Percentiles rank a stretch among this genome's conserved stretches.
Conservation (phyloP, 2,888 invertebrate genomes). For the Drosophila barbarae region DNA sequence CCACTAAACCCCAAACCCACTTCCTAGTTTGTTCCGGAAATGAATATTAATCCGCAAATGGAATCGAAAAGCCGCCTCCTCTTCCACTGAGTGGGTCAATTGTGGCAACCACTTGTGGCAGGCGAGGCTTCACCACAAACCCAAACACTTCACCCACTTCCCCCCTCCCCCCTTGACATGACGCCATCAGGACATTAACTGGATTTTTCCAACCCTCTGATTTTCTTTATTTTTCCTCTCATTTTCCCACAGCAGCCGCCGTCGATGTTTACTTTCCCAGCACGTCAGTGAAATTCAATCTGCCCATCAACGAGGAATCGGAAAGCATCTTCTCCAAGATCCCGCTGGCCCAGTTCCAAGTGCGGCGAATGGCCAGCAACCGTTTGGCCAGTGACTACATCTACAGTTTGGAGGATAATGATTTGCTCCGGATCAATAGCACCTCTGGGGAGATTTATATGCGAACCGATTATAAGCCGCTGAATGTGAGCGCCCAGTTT, state of each 20-base stretch:
- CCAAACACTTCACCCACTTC: constrained; percentile 16
- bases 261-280: constrained; percentile 78
- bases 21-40: neutral
- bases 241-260: constrained; percentile 53
- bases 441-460: constrained; percentile 77
- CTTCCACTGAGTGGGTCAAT: constrained; percentile 26
- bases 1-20: neutral
- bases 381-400: constrained; percentile 67
- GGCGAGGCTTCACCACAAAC: neutral
- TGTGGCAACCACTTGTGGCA: constrained; percentile 51
- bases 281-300: constrained; percentile 75
- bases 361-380: constrained; percentile 68
- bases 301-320: constrained; percentile 77
- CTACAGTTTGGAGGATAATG: constrained; percentile 75
- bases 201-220: constrained; percentile 16
- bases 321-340: constrained; percentile 78
- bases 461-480: constrained; percentile 69
- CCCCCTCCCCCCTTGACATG: constrained; percentile 5
- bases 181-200: constrained; percentile 28
- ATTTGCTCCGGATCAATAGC: constrained; percentile 71
- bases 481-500: constrained; percentile 63
- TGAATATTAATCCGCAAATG: constrained; percentile 20
- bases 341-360: constrained; percentile 78
- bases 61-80: constrained; percentile 3
- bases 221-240: constrained; percentile 20